phyloP scores from a whole-genome alignment of 2,113 vertebrate species.

The Rhynchopsitta pachyrhyncha region DNA sequence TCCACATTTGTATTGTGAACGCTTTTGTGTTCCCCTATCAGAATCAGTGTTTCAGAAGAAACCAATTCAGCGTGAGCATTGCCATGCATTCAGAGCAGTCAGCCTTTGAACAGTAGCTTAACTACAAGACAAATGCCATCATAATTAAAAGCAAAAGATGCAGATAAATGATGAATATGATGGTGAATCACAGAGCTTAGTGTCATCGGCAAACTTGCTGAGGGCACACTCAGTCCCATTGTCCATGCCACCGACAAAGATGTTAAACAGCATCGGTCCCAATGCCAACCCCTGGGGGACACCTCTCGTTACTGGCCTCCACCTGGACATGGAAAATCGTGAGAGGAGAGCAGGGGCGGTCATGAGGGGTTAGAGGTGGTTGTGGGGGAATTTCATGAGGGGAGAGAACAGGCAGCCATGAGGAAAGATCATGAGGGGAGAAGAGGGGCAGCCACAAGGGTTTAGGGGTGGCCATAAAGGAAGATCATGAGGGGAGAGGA shows the following conservation, averaged over 20 bases:
- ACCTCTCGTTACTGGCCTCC: not conserved
- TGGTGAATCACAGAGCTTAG: not conserved
- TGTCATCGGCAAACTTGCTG: not conserved
- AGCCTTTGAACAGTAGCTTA: not conserved
- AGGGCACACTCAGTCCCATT: not conserved
- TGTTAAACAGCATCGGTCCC: not conserved
- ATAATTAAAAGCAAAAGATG: not conserved
- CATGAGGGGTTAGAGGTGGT: not conserved
- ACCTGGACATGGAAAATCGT: not conserved
- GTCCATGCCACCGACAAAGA: not conserved
- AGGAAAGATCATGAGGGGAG: too few species aligned
- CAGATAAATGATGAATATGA: not conserved
- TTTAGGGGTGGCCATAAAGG: too few species aligned
- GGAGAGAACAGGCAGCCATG: not conserved
- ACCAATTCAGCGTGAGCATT: not conserved
- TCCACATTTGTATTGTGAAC: not conserved
- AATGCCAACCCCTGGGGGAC: not conserved
- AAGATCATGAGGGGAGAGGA: too few species aligned
- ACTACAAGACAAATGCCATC: not conserved
- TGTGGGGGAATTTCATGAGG: not conserved
- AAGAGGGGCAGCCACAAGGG: too few species aligned
- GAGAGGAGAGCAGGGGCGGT: not conserved
- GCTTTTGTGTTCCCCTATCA: not conserved
- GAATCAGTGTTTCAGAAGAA: not conserved
- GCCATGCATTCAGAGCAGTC: not conserved